A percentile compares a stretch with the other conserved stretches of the same genome.
phyloP scores from a whole-genome alignment of 92 coral and sea anemone genomes.

The Umimayanthus kanabou region DNA sequence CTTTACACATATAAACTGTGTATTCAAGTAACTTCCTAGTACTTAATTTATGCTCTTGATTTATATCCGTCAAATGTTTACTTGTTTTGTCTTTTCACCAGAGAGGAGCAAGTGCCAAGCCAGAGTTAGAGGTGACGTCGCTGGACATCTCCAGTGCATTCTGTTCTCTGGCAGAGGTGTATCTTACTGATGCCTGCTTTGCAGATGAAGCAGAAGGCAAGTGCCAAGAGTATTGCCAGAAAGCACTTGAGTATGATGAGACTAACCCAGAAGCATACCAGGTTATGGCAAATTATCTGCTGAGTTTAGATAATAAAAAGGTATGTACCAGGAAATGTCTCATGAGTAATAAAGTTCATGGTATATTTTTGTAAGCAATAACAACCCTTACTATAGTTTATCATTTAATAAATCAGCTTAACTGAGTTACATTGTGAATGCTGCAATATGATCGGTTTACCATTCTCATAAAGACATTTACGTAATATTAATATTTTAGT shows the following conservation, averaged over 20 bases:
- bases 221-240: slow-evolving; percentile 86
- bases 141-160: slow-evolving; percentile 88
- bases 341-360: no score
- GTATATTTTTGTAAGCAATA: no score
- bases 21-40: no score
- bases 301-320: slow-evolving; percentile 88
- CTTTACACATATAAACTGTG: no score
- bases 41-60: no score
- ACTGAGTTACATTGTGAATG: no score
- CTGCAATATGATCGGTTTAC: background rate
- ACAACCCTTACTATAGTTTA: no score
- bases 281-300: slow-evolving; percentile 89
- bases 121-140: slow-evolving; percentile 39
- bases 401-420: no score
- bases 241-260: slow-evolving; percentile 83
- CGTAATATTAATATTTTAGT: no score
- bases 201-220: slow-evolving; percentile 80
- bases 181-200: slow-evolving; percentile 94
- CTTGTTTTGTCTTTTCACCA: background rate
- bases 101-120: slow-evolving; percentile 57
- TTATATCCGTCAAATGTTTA: background rate
- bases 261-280: slow-evolving; percentile 95
- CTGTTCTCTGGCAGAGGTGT: slow-evolving; percentile 97
- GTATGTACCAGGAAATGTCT: slow-evolving; percentile 11
- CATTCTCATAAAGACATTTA: background rate